Conservation (phyloP, 2,113 vertebrate species). For the Psophia crepitans region DNA sequence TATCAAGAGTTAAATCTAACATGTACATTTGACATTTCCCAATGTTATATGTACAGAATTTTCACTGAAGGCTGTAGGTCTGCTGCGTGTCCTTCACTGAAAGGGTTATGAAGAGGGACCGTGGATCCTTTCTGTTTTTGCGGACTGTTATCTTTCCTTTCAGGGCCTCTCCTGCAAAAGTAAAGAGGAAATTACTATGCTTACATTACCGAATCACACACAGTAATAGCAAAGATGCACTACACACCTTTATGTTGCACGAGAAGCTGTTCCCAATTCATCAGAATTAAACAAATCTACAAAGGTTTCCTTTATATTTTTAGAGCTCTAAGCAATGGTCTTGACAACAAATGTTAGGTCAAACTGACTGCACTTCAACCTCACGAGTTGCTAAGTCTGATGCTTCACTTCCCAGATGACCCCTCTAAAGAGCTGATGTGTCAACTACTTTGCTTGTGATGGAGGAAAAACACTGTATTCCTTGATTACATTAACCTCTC, state of each 20-base stretch:
- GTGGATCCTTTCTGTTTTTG: constrained; percentile 91
- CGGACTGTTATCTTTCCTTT: constrained; percentile 82
- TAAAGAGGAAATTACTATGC: neutral
- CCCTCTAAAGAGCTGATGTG: neutral
- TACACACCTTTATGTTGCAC: neutral
- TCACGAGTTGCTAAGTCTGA: neutral
- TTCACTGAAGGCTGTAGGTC: constrained; percentile 85
- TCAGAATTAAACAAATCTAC: neutral
- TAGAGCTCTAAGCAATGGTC: neutral
- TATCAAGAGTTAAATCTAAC: neutral
- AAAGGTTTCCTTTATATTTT: neutral
- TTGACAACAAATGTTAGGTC: neutral
- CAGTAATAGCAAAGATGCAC: neutral
- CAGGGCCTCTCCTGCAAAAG: constrained; percentile 81
- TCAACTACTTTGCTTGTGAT: neutral
- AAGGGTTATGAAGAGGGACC: constrained; percentile 86
- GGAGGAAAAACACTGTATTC: neutral
- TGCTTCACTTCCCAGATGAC: neutral
- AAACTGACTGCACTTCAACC: neutral
- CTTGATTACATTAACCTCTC: neutral
- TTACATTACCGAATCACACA: neutral
- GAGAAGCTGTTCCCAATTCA: neutral
- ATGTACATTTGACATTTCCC: neutral
- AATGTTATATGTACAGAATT: neutral
- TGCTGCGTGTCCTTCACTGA: constrained; percentile 76